Conservation (phyloP, 2,113 vertebrate species). For the Taurulus bubalis region DNA sequence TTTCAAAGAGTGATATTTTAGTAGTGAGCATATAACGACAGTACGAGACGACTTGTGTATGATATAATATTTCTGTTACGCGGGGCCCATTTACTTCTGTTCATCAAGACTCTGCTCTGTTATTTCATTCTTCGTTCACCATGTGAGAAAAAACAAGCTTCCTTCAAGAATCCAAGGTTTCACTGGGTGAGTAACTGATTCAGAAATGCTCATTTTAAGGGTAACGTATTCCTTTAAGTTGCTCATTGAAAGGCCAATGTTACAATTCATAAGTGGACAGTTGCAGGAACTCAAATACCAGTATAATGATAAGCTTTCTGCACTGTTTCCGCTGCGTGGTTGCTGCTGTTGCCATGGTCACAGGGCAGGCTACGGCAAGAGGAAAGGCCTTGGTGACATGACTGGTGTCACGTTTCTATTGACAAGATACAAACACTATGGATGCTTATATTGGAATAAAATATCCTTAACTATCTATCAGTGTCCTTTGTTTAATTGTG, state of each 20-base stretch:
- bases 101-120: neutral
- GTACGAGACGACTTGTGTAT: neutral
- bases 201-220: neutral
- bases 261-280: neutral
- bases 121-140: neutral
- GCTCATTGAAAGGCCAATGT: neutral
- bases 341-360: neutral
- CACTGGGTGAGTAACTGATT: too few species aligned
- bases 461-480: too few species aligned
- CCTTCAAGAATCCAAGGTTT: neutral
- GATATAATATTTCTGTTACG: neutral
- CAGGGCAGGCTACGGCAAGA: neutral
- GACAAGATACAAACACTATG: too few species aligned
- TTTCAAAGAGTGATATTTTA: too few species aligned
- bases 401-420: too few species aligned
- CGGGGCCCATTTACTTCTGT: neutral
- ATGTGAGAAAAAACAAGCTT: too few species aligned
- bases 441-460: too few species aligned
- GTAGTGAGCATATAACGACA: neutral
- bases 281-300: neutral
- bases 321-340: neutral
- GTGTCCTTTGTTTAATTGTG: neutral
- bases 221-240: neutral
- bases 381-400: neutral
- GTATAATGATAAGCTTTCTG: conserved; percentile 1